These are phyloP conservation scores for Falco rusticolus DNA, from an alignment of 2,797 vertebrate species.

Conservation along the genomic window DNA sequence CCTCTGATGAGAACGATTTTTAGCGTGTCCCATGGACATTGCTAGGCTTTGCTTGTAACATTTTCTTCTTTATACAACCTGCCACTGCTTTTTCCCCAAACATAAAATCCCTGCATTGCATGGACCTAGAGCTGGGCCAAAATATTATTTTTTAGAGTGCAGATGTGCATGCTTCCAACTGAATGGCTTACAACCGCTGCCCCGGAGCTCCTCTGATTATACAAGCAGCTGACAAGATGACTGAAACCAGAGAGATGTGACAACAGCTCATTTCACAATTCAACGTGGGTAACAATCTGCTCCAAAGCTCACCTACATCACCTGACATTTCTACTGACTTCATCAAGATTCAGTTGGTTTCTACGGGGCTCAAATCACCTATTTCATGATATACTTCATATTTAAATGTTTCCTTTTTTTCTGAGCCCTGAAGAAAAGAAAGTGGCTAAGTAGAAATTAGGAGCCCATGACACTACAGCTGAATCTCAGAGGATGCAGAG, in stretches of 20 bases:
- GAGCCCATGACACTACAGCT: background rate
- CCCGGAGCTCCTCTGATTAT: background rate
- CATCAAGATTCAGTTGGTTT: background rate
- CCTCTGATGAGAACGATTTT: background rate
- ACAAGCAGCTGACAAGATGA: background rate
- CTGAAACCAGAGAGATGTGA: background rate
- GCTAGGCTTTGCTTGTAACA: background rate
- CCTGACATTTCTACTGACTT: background rate
- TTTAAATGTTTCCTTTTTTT: background rate
- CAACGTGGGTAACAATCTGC: accelerated
- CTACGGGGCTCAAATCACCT: background rate
- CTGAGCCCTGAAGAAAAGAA: background rate
- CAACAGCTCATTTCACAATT: background rate
- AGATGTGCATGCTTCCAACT: background rate
- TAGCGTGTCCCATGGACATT: background rate
- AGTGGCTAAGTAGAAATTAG: background rate
- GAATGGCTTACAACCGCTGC: background rate
- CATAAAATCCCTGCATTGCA: background rate
- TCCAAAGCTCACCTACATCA: background rate
- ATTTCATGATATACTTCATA: background rate
- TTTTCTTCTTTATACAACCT: background rate
- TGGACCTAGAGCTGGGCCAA: accelerated
- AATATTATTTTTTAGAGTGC: background rate
- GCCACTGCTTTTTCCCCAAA: background rate
- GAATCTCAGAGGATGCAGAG: background rate